A percentile compares a stretch with the other conserved stretches of the same genome.
phyloP scores from a whole-genome alignment of 2,797 vertebrate species.

The Octomys mimax region DNA sequence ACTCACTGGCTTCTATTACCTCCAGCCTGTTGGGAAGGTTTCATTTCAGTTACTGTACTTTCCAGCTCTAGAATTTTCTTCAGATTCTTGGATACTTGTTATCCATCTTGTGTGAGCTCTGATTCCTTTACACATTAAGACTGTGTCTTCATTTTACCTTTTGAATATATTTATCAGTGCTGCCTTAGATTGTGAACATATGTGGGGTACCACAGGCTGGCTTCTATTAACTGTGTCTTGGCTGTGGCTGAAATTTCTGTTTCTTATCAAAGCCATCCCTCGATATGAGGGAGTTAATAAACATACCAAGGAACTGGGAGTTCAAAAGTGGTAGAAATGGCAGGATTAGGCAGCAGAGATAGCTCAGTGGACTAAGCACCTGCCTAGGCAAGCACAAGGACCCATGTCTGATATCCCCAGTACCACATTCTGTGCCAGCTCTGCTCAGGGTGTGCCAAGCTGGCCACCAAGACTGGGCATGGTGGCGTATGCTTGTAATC shows the following conservation, averaged over 20 bases:
- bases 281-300: background rate
- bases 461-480: too few species aligned
- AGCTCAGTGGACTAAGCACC: too few species aligned
- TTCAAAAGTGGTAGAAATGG: background rate
- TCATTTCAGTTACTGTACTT: slow-evolving; percentile 11
- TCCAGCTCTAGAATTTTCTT: background rate
- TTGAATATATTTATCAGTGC: background rate
- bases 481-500: too few species aligned
- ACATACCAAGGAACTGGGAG: background rate
- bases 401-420: too few species aligned
- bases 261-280: background rate
- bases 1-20: background rate
- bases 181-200: background rate
- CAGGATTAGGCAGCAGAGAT: background rate
- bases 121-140: background rate
- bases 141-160: background rate
- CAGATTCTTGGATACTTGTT: background rate
- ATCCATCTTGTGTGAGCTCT: background rate
- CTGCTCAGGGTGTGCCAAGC: too few species aligned
- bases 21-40: background rate
- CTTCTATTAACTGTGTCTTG: background rate
- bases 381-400: too few species aligned
- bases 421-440: too few species aligned
- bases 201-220: background rate
- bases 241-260: background rate